Evolutionary conservation across 2,797 vertebrate genomes (phyloP), one percentile per base, ranked within the genome.

Genomic region (Hozukius guyotensis): DNA sequence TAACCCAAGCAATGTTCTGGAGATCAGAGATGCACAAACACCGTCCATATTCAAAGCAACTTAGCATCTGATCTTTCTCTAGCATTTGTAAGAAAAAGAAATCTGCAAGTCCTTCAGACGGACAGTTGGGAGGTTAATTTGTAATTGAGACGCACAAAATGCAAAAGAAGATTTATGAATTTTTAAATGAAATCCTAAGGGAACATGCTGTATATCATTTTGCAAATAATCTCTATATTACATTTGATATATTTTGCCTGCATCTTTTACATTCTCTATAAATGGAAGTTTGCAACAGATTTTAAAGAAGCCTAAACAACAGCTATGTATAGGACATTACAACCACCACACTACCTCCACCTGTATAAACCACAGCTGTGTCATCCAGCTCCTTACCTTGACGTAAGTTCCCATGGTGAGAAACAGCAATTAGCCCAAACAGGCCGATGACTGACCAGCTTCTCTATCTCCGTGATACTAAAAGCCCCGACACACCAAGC

Each of bases 321-420:
- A 8, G 18, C 24, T 36, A 22, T 18, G 24, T 4, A 3, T 22
- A n/a, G 20, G 20, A 32, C 59, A 32, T 22, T 24, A 36, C 29
- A 57, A 8, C 56, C 34, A 36, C 4, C 16, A 7, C 4, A 36
- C 27, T 12, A 3, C 7, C 20, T 25, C 36, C 10, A 53, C 24
- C 20, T 64, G 49, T 61, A 56, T 53, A 25, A 56, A 20, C 18
- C 31, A 1, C 1, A 46, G 36, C 57, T 32, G 5, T 13, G 6
- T 13, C 61, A 53, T 67, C 56, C 49, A 63, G 36, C 31, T 66
- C 24, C 92, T 92, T 93, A 93, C 92, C 93, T 87, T 83, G 14
- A 67, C 14, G 42, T 3, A 38, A 12, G 29, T 80, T 38, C 90
- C 82, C 92, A 92, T 92, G 72, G 18, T 67, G 71, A 75, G 42